Evolutionary conservation across 2,113 vertebrate genomes (phyloP), one percentile per base, ranked within the genome.

Genomic region (Phyllostomus discolor): DNA sequence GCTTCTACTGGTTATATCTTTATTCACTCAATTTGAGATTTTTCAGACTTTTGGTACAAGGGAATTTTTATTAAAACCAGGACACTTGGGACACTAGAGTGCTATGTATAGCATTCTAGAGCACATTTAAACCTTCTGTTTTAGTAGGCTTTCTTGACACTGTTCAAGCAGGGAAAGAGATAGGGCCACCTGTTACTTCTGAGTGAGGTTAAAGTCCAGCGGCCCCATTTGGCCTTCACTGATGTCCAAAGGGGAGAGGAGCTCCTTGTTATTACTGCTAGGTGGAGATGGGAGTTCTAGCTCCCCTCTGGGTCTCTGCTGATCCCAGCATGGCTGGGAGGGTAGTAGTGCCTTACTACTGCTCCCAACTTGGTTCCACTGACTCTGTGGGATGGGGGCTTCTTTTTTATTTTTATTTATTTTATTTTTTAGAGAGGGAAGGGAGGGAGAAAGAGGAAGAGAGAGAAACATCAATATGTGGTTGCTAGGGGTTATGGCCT

Each of bases 301-400:
- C 17, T 78, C n/a, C n/a, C 52, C 20, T 5, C 4, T 5, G 54
- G 35, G 41, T 54, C 16, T 62, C 24, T 6, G 4, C 43, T 62
- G 59, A 48, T 15, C 83, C 5, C 46, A 82, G 24, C 4, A 4
- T 57, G 8, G 28, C n/a, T 38, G 52, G 16, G 54, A 38, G 4
- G 24, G 20, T 0, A 62, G 12, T 1, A 28, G 41, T 19, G 70
- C 43, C 43, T 80, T 43, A 50, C 16, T 17, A 4, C 9, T 67
- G 38, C 14, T 59, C 19, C 46, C 48, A 20, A 41, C 57, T 38
- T 35, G 33, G 57, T 50, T 64, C 38, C 16, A 14, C 15, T 15
- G 31, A 54, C n/a, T 66, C 31, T 26, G 17, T 0, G 1, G 15
- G 33, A 11, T 4, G 8, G 73, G 12, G 16, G n/a, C 1, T 41